Evolutionary conservation across 2,113 vertebrate species (phyloP), one percentile per base, ranked within the genome.

Genomic region (Struthidea cinerea): DNA sequence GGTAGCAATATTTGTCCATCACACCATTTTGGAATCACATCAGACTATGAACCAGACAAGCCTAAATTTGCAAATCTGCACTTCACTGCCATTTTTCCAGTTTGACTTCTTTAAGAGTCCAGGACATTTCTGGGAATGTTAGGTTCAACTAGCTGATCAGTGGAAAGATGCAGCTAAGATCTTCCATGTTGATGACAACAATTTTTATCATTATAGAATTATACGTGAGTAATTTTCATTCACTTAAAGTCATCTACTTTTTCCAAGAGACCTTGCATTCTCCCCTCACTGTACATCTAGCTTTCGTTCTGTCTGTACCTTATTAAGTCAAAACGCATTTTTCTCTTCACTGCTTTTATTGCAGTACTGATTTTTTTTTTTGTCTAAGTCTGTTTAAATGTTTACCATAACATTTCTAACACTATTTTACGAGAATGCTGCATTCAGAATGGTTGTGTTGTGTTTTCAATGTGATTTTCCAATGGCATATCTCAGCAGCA

Each of bases 381-480:
- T 50, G 5, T 65, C 41, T 88, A 59, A 16, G 8, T 44, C 21
- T 52, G 10, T 78, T 87, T 80, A 85, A 87, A 44, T 71, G n/a
- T 80, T 67, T 90, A 35, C 28, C 44, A 39, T 75, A 84, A 37
- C 11, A 49, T 59, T 78, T 75, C 56, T 64, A 87, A 41, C 61
- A 76, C 17, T 76, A 50, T 89, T 93, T 90, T 75, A 93, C 65
- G 59, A 69, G 49, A 89, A 89, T 20, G 8, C 39, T 68, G 47
- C 35, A 84, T 93, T 94, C 85, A 67, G 52, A 71, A 93, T 22
- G 41, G 49, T 55, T 90, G 17, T 39, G 20, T 70, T 89, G 68
- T 93, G 64, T 71, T 93, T 95, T 65, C 24, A 35, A 61, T 88
- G 71, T 52, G 56, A 84, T 90, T 96, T 88, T 95, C 78, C 79